Conservation (phyloP, 2,113 vertebrate species). For the Pagrus major region DNA sequence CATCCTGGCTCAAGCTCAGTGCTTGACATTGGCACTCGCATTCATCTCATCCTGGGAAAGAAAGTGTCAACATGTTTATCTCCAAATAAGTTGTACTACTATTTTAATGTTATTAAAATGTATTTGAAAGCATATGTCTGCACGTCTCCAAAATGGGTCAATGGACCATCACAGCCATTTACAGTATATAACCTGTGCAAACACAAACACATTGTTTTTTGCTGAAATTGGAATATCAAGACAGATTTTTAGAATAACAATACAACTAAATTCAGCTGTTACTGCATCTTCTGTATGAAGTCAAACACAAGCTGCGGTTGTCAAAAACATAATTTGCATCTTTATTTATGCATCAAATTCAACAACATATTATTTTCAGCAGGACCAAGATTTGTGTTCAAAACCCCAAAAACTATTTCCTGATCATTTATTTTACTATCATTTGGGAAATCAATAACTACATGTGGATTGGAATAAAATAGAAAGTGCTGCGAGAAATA, state of each 20-base stretch:
- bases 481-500: not conserved
- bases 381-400: not conserved
- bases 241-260: not conserved
- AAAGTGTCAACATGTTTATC: not conserved
- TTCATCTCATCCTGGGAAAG: not conserved
- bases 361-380: constrained; percentile 4
- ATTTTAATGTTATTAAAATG: not conserved
- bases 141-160: not conserved
- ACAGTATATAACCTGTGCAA: not conserved
- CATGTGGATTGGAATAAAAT: not conserved
- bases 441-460: not conserved
- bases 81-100: not conserved
- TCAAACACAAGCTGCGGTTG: constrained; percentile 1
- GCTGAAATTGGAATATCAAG: not conserved
- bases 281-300: not conserved
- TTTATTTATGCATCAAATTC: constrained; percentile 40
- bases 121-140: not conserved
- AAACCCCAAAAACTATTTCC: not conserved
- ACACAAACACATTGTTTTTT: not conserved
- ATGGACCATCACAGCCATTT: not conserved
- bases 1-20: no score
- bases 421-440: not conserved
- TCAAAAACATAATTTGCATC: constrained; percentile 24
- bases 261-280: not conserved
- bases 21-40: not conserved